Conservation (phyloP, 2,888 invertebrate genomes). For the Pollenia griseotomentosa region DNA sequence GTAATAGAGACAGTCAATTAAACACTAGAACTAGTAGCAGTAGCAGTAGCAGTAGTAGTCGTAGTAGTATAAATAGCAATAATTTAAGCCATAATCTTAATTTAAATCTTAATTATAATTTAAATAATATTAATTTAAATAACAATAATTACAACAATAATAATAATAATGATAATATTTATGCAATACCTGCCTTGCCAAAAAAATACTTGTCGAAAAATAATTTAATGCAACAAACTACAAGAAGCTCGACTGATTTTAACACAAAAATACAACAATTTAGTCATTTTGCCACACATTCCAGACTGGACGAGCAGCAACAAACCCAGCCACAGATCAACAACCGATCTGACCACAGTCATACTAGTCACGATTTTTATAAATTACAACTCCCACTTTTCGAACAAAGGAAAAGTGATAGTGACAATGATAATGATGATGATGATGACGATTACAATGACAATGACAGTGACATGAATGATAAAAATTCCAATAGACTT, state of each 20-base stretch:
- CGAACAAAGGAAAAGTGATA: constrained; percentile 70
- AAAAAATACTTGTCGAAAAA: constrained; percentile 82
- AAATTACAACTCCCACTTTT: constrained; percentile 16
- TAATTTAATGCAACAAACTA: constrained; percentile 62
- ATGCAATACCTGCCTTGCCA: constrained; percentile 84
- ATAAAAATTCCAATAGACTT: constrained; percentile 65
- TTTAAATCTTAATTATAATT: constrained; percentile 61
- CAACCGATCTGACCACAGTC: constrained; percentile 12
- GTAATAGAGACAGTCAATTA: constrained; percentile 75
- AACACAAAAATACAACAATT: constrained; percentile 37
- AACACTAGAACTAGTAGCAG: constrained; percentile 76
- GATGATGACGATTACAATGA: constrained; percentile 43
- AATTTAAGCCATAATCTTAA: constrained; percentile 56
- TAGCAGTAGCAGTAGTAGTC: constrained; percentile 74
- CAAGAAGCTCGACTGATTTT: constrained; percentile 68
- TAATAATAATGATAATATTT: constrained; percentile 75
- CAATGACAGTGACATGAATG: constrained; percentile 66
- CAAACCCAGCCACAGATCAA: background rate
- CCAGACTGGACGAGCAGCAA: background rate
- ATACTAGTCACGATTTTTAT: constrained; percentile 36
- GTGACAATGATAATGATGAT: constrained; percentile 73
- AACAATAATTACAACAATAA: constrained; percentile 58
- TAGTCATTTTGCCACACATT: constrained; percentile 17
- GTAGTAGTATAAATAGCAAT: constrained; percentile 40
- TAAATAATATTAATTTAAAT: constrained; percentile 76